These are phyloP conservation scores for Periophthalmus magnuspinnatus DNA, from an alignment of 2,797 vertebrate species.

Conservation along the genomic window DNA sequence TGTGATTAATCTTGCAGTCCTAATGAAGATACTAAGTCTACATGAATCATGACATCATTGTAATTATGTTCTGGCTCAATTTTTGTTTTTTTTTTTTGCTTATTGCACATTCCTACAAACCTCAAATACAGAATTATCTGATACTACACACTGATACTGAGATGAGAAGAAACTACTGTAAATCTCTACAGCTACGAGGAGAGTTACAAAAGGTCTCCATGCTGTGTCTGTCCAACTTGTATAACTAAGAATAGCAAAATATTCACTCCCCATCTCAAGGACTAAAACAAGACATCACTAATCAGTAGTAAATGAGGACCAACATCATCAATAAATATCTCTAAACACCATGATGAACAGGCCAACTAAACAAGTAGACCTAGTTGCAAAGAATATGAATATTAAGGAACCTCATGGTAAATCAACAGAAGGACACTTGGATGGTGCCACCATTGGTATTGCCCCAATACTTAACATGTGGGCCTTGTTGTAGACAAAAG, in stretches of 20 bases:
- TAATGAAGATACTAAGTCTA: too few species aligned
- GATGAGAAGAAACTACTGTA: background rate
- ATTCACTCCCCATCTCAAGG: background rate
- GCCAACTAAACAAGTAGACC: background rate
- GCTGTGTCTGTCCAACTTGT: background rate
- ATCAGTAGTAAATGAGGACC: background rate
- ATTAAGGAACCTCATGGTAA: too few species aligned
- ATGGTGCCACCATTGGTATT: background rate
- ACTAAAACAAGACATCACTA: background rate
- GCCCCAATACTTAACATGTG: background rate
- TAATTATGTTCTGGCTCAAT: too few species aligned
- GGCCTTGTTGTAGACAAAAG: background rate
- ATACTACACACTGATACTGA: slow-evolving; percentile 16
- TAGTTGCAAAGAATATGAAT: too few species aligned
- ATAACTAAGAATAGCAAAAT: background rate
- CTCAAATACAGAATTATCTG: slow-evolving; percentile 20
- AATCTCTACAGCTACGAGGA: background rate
- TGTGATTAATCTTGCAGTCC: too few species aligned
- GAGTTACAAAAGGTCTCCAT: background rate
- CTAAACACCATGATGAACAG: background rate
- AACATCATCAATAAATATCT: background rate
- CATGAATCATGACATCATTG: too few species aligned
- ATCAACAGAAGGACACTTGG: background rate
- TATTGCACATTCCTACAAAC: too few species aligned
- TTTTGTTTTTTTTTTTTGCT: too few species aligned